Conservation (phyloP, 1,140 invertebrate genomes). For the Drosophila watanabei region DNA sequence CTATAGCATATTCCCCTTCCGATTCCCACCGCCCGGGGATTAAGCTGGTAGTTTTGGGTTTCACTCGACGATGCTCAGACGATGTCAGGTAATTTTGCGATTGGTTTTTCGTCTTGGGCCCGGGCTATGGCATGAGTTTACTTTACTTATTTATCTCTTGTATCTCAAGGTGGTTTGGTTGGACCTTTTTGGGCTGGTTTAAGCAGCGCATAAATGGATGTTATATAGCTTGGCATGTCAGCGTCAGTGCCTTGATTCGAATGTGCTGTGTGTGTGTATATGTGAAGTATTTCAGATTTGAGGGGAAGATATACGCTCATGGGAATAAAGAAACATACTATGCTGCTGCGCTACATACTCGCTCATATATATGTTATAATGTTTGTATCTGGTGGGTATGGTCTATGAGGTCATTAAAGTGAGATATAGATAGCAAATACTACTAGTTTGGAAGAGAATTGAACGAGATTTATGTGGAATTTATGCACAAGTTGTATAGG, state of each 20-base stretch:
- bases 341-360: slow-evolving; percentile 12
- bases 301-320: slow-evolving; percentile 35
- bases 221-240: slow-evolving; percentile 35
- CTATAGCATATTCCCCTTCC: slow-evolving; percentile 22
- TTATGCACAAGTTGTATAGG: background rate
- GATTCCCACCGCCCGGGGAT: slow-evolving; percentile 25
- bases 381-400: slow-evolving; percentile 15
- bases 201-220: slow-evolving; percentile 44
- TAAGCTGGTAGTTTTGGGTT: slow-evolving; percentile 61
- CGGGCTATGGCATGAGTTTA: slow-evolving; percentile 40
- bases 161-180: slow-evolving; percentile 66
- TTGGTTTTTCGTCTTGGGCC: slow-evolving; percentile 65
- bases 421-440: slow-evolving; percentile 27
- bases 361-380: background rate
- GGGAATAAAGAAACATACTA: slow-evolving; percentile 50
- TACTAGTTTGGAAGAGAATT: background rate
- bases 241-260: slow-evolving; percentile 28
- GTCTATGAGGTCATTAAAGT: slow-evolving; percentile 42
- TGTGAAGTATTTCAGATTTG: slow-evolving; percentile 37
- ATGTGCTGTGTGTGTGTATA: slow-evolving; percentile 10
- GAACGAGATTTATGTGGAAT: background rate
- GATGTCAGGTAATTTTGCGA: slow-evolving; percentile 62
- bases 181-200: slow-evolving; percentile 39
- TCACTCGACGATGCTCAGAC: slow-evolving; percentile 52
- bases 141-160: slow-evolving; percentile 53